Conservation (phyloP, 2,797 vertebrate genomes). For the Rhinoraja longicauda region DNA sequence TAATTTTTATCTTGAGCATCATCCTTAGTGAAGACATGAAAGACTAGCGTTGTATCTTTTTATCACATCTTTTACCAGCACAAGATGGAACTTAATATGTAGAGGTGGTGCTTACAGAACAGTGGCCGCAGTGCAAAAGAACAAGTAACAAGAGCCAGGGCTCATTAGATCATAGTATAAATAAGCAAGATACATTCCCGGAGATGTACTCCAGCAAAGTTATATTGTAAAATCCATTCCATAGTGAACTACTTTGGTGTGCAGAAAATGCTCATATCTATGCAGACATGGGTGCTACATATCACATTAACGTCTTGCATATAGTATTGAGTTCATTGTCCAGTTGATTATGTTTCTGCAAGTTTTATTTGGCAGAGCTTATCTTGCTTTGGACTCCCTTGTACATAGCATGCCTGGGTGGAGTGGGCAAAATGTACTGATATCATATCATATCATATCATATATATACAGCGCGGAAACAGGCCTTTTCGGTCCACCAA, state of each 20-base stretch:
- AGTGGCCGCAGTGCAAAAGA: not conserved
- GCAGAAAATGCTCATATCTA: not conserved
- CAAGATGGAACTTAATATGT: not conserved
- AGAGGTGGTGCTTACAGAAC: not conserved
- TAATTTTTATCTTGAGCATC: conserved; percentile 1
- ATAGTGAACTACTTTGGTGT: not conserved
- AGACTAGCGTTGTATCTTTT: not conserved
- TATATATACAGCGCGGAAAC: too few relatives aligned
- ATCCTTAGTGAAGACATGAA: not conserved
- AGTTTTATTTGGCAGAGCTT: too few relatives aligned
- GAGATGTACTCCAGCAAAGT: not conserved
- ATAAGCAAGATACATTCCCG: not conserved
- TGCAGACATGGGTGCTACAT: not conserved
- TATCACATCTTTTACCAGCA: not conserved
- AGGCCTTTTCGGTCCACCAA: too few relatives aligned
- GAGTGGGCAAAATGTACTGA: not conserved
- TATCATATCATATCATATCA: too few relatives aligned
- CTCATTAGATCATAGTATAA: not conserved
- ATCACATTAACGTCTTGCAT: not conserved
- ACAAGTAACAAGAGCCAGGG: not conserved
- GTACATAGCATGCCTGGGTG: not conserved
- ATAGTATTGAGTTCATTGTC: not conserved
- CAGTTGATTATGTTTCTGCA: not conserved
- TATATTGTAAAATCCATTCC: not conserved
- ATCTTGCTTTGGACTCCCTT: not conserved